phyloP scores from a whole-genome alignment of 2,888 invertebrate genomes.

The Mycalesis mineus region DNA sequence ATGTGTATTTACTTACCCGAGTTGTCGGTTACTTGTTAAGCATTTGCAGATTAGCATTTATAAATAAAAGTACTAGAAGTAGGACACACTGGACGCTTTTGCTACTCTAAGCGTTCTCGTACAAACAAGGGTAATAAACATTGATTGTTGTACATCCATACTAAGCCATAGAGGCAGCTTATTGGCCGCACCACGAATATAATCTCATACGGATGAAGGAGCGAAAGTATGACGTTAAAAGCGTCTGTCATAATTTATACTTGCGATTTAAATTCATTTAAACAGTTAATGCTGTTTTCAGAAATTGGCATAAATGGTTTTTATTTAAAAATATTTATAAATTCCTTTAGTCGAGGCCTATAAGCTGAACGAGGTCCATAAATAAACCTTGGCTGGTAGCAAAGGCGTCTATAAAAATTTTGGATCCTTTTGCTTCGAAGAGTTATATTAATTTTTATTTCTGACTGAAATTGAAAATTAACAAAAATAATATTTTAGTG shows the following conservation, averaged over 20 bases:
- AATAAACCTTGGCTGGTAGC: slow-evolving; percentile 8
- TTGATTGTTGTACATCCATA: not conserved
- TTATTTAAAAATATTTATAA: too few species aligned
- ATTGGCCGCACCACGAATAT: too few species aligned
- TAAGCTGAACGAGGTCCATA: not conserved
- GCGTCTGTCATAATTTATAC: not conserved
- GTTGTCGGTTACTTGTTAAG: slow-evolving; percentile 15
- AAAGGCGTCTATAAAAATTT: slow-evolving; percentile 11
- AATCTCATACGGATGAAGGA: too few species aligned
- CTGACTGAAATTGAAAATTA: not conserved
- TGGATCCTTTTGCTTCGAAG: slow-evolving; percentile 16
- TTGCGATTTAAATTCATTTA: not conserved
- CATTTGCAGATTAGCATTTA: slow-evolving; percentile 20
- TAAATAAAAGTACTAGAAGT: slow-evolving; percentile 22
- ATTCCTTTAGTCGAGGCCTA: too few species aligned
- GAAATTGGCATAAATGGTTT: too few species aligned
- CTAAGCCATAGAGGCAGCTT: not conserved
- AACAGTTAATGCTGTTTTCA: not conserved
- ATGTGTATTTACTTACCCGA: slow-evolving; percentile 5
- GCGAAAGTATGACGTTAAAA: not conserved
- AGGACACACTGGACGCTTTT: slow-evolving; percentile 17
- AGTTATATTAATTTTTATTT: not conserved
- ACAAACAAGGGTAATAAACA: not conserved
- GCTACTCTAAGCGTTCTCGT: slow-evolving; percentile 2
- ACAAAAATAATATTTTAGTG: not conserved